Evolutionary conservation across 1,140 invertebrate genomes (phyloP).

Genomic region (Leguminivora glycinivorella): DNA sequence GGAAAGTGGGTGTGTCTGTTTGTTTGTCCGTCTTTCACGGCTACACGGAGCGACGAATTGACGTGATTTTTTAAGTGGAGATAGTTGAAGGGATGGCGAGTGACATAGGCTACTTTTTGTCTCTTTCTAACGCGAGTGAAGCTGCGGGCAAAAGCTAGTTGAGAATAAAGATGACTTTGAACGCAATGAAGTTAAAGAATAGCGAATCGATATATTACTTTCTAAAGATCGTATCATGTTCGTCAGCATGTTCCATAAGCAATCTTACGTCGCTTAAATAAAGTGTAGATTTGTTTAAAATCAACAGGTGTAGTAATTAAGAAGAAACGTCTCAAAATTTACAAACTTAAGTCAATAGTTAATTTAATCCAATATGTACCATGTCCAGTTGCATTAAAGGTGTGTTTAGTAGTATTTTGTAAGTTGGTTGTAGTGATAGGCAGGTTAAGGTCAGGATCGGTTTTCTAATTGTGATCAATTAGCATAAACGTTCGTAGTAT

Average conservation of each 20-base stretch:
- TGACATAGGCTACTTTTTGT: too few species aligned
- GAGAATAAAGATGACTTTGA: not conserved
- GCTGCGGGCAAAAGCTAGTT: too few species aligned
- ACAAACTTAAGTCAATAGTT: not conserved
- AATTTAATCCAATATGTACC: not conserved
- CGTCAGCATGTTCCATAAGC: not conserved
- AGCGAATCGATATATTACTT: not conserved
- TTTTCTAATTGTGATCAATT: slow-evolving; percentile 46
- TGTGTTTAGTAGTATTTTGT: not conserved
- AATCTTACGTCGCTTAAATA: not conserved
- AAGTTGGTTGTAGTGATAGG: not conserved
- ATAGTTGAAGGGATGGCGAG: too few species aligned
- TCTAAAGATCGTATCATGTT: not conserved
- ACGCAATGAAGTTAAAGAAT: not conserved
- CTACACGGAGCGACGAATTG: too few species aligned
- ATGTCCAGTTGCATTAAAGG: not conserved
- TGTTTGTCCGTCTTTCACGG: too few species aligned
- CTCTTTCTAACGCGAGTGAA: too few species aligned
- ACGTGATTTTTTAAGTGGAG: too few species aligned
- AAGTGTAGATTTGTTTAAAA: not conserved
- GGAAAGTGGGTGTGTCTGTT: too few species aligned
- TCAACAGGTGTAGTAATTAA: not conserved
- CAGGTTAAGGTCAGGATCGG: slow-evolving; percentile 49
- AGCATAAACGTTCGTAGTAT: slow-evolving; percentile 31
- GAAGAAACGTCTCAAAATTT: not conserved